Base-by-base conservation (phyloP, 92 coral and sea anemone species). In the Palythoa caribaeorum region DNA sequence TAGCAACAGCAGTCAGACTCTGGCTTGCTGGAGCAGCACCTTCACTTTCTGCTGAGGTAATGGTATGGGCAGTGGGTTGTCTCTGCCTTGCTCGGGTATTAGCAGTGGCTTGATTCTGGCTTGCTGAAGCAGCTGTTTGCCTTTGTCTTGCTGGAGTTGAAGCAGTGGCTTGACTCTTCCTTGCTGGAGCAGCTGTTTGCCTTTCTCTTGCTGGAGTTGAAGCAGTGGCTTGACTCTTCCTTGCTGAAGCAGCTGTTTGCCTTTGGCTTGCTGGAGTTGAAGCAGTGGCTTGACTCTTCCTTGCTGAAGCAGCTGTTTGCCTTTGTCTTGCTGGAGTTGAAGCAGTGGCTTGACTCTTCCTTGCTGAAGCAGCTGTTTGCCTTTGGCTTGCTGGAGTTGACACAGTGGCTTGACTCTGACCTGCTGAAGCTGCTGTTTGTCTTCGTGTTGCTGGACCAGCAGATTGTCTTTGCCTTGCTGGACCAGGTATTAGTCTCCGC, bases 401-500 rank as follows among this genome's bases (percentile, higher is more conserved):
- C 19, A 60, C 69, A 60, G 69, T 60, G 69, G 69, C 19, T 60
- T 60, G 69, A 60, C 69, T 60, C 69, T 60, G 69, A 14, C 69
- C 69, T 60, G 73, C 73, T 36, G 40, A 36, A 69, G 73, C 73
- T 21, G 73, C 73, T 69, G 73, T 69, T 69, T 69, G 73, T 69
- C 73, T 69, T 69, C 40, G 73, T 36, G 39, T 69, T 69, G 39
- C 73, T 69, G 73, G 73, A 69, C 39, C 73, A 69, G 73, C 73
- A 21, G 73, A 21, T 69, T 69, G 40, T 69, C 73, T 69, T 36
- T 69, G 73, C 38, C 73, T 69, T 69, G 73, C 40, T 69, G 73
- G 73, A 69, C 73, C 73, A 69, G 73, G 73, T 69, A 36, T 69
- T 69, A 21, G 73, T 69, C 73, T 69, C 73, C 73, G 73, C 73